Evolutionary conservation across 2,888 invertebrate species (phyloP), one percentile per base, ranked within the genome.

Genomic region (Drosophila mayaguana): DNA sequence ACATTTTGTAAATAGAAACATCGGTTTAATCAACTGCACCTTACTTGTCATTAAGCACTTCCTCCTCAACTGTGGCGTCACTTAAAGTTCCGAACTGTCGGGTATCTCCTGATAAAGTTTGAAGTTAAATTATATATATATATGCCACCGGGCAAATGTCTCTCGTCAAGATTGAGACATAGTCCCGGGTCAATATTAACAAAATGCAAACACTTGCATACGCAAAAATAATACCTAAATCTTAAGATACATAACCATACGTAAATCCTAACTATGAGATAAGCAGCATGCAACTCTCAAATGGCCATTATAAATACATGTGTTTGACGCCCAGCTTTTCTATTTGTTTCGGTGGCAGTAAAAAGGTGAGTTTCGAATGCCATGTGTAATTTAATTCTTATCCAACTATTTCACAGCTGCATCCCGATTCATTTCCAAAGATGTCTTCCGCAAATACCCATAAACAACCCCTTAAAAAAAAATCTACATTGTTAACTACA

Each of bases 91-190:
- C 78, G 55, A 67, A 54, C 64, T 63, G 55, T 83, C 56, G 68
- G 70, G 66, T 71, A 50, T 9, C 46, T 22, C 68, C 64, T 61
- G 68, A 77, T 63, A 5, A 43, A 51, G 65, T 70, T 80, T 72
- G 71, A 60, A 48, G 55, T 34, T 66, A 42, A 63, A 20, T 40
- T 32, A 45, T 22, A 57, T 28, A 28, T 28, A 28, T 18, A 60
- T 50, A 53, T 65, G 77, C 73, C 70, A 72, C 77, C 63, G 77
- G 53, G 81, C 66, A 65, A 50, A 57, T 69, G 67, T 74, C 69
- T 65, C 63, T 78, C 80, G 50, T 45, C 22, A 65, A 55, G 81
- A 80, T 65, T 79, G 78, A 77, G 78, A 72, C 75, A 75, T 80
- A 56, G 77, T 69, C 79, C 43, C 61, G 80, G 83, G 56, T 66